Evolutionary conservation across 2,888 invertebrate species (phyloP).

Genomic region (Pheosia gnoma): DNA sequence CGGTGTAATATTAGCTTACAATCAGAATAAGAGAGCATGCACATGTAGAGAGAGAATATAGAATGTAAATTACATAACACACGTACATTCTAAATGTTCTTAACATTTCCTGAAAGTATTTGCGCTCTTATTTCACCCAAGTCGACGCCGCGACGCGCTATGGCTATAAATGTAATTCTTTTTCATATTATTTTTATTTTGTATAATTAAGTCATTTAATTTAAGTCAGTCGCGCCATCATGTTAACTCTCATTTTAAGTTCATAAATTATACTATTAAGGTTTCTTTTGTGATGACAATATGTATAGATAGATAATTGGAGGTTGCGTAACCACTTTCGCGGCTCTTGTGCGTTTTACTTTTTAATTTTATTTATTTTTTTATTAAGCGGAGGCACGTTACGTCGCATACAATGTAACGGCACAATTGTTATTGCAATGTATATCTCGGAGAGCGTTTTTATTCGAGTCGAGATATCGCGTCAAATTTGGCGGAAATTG

Average conservation of each 20-base stretch:
- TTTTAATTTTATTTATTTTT: conserved; percentile 43
- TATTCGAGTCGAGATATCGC: background rate
- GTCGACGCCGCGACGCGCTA: conserved; percentile 43
- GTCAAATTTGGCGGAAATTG: conserved; percentile 7
- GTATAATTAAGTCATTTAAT: conserved; percentile 61
- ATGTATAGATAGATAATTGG: conserved; percentile 36
- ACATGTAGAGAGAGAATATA: conserved; percentile 20
- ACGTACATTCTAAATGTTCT: conserved; percentile 38
- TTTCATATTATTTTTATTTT: conserved; percentile 41
- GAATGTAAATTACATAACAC: conserved; percentile 40
- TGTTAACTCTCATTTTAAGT: conserved; percentile 61
- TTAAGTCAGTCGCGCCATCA: conserved; percentile 82
- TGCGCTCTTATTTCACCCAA: conserved; percentile 26
- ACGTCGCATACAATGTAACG: conserved; percentile 31
- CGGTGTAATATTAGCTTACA: conserved; percentile 21
- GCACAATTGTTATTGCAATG: conserved; percentile 41
- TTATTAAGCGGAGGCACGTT: conserved; percentile 40
- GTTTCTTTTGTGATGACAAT: conserved; percentile 55
- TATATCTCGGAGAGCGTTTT: conserved; percentile 12
- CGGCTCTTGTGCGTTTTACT: conserved; percentile 28
- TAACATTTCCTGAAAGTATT: conserved; percentile 41
- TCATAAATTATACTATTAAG: conserved; percentile 43
- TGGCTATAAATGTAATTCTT: conserved; percentile 46
- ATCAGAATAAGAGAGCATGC: conserved; percentile 49
- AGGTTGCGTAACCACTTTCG: conserved; percentile 47